A percentile compares a stretch with the other conserved stretches of the same genome.
Conservation (phyloP, 2,113 vertebrate species). For the Misgurnus anguillicaudatus region DNA sequence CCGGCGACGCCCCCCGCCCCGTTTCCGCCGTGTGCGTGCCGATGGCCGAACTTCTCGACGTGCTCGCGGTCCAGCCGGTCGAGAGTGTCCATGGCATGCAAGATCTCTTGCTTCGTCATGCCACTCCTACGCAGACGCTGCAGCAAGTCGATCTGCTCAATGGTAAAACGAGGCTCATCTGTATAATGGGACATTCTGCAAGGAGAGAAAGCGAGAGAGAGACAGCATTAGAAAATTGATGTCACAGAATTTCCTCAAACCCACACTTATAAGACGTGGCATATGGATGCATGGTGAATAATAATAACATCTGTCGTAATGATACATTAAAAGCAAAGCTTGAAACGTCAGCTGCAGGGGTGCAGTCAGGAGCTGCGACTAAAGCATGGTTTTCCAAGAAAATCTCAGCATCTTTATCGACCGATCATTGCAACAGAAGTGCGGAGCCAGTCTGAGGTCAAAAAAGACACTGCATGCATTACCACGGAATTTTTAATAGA, state of each 20-base stretch:
- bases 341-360: background rate
- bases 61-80: slow-evolving; percentile 94
- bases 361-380: background rate
- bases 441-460: slow-evolving; percentile 64
- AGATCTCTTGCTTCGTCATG: slow-evolving; percentile 92
- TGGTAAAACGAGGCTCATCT: slow-evolving; percentile 99
- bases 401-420: slow-evolving; percentile 25
- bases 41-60: slow-evolving; percentile 85
- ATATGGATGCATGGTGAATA: background rate
- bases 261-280: background rate
- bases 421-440: slow-evolving; percentile 57
- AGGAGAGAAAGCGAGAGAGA: slow-evolving; percentile 31
- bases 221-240: background rate
- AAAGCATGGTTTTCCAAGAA: slow-evolving; percentile 16
- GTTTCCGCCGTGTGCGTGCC: slow-evolving; percentile 68
- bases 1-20: slow-evolving; percentile 48
- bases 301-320: background rate
- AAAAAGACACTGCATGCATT: slow-evolving; percentile 50
- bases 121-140: slow-evolving; percentile 93
- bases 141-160: slow-evolving; percentile 98
- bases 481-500: slow-evolving; percentile 45
- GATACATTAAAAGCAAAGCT: background rate
- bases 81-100: slow-evolving; percentile 94
- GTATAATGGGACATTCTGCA: slow-evolving; percentile 98
- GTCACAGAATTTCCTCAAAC: slow-evolving; percentile 44